Evolutionary conservation across 1,140 invertebrate genomes (phyloP).

Genomic region (Calephelis nemesis): DNA sequence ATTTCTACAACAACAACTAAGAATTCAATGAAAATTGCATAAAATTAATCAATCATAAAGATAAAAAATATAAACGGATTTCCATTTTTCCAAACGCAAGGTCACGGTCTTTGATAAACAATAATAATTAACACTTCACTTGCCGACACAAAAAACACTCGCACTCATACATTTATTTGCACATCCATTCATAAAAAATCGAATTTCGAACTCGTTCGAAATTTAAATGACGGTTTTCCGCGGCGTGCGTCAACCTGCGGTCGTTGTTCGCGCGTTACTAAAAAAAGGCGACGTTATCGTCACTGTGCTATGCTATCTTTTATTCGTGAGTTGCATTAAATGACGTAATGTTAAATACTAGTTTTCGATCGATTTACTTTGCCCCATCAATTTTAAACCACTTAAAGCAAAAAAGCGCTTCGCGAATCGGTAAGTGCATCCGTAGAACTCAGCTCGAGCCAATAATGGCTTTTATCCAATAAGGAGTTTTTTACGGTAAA

Average conservation of each 20-base stretch:
- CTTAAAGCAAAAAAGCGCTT: slow-evolving; percentile 5
- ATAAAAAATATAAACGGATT: slow-evolving; percentile 1
- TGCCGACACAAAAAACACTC: slow-evolving; percentile 38
- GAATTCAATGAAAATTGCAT: too few relatives aligned
- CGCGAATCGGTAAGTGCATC: not conserved
- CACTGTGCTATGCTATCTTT: slow-evolving; percentile 25
- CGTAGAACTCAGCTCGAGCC: too few relatives aligned
- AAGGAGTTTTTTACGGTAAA: too few relatives aligned
- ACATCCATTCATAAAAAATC: slow-evolving; percentile 41
- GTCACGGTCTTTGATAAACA: slow-evolving; percentile 1
- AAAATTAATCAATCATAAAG: slow-evolving; percentile 7
- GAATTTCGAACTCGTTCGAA: slow-evolving; percentile 42
- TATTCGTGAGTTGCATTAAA: slow-evolving; percentile 25
- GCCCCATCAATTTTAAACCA: not conserved
- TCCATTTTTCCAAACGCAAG: slow-evolving; percentile 8
- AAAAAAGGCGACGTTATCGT: slow-evolving; percentile 41
- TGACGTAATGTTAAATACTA: slow-evolving; percentile 30
- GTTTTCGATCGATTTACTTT: slow-evolving; percentile 15
- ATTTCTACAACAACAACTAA: too few relatives aligned
- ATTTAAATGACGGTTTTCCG: slow-evolving; percentile 39
- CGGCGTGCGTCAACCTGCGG: slow-evolving; percentile 37
- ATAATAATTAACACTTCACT: slow-evolving; percentile 24
- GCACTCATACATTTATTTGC: slow-evolving; percentile 47
- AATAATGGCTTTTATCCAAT: too few relatives aligned
- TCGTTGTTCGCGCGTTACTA: slow-evolving; percentile 58